Conservation (phyloP, 2,797 vertebrate genomes). For the Allobates femoralis region DNA sequence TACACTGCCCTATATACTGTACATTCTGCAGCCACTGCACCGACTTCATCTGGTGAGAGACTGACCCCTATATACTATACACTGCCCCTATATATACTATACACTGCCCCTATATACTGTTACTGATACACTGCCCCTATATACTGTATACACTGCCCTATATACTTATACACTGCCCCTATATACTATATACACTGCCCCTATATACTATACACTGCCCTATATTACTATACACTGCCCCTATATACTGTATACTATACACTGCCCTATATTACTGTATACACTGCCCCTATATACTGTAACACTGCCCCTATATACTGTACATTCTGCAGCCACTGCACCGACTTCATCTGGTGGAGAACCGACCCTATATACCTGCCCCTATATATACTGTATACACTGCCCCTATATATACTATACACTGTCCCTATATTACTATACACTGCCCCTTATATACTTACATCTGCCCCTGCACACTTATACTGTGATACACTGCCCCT, state of each 20-base stretch:
- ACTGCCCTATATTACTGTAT: not conserved
- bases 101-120: not conserved
- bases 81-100: too few relatives aligned
- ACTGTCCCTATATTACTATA: not conserved
- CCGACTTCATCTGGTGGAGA: not conserved
- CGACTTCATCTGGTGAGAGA: too few relatives aligned
- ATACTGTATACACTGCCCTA: not conserved
- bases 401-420: not conserved
- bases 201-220: slow-evolving; percentile 68
- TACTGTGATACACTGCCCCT: slow-evolving; percentile 49
- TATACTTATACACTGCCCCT: not conserved
- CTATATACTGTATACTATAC: not conserved
- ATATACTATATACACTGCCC: not conserved
- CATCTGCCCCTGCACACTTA: not conserved
- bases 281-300: not conserved
- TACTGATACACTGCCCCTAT: not conserved
- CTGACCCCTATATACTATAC: not conserved
- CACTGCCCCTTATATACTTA: not conserved
- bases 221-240: slow-evolving; percentile 70
- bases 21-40: not conserved
- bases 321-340: too few relatives aligned
- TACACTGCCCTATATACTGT: not conserved
- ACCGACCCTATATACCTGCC: not conserved
- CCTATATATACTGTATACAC: not conserved
- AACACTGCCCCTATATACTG: not conserved